Percentiles rank a stretch among this genome's conserved stretches.
Conservation (phyloP, 2,113 vertebrate species). For the Ophiodon elongatus region DNA sequence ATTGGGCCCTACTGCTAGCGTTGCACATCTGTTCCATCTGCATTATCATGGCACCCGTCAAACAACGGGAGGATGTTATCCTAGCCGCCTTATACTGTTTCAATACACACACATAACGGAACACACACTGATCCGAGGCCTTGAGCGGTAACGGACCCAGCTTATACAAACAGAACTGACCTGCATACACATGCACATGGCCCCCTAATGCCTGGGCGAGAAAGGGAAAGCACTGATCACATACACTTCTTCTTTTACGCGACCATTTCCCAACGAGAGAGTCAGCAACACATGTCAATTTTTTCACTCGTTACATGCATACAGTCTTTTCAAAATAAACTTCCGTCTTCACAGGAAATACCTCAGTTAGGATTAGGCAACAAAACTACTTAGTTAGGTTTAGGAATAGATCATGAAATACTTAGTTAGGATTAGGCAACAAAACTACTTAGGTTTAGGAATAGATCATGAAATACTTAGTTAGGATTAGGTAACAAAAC, state of each 20-base stretch:
- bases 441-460: no score
- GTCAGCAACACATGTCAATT: not conserved
- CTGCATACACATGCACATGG: not conserved
- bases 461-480: no score
- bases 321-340: not conserved
- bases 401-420: no score
- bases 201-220: not conserved
- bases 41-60: slow-evolving; percentile 23
- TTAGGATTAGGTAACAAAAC: no score
- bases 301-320: no score
- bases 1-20: not conserved
- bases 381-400: no score
- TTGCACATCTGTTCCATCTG: slow-evolving; percentile 5
- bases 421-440: no score
- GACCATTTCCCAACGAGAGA: not conserved
- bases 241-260: not conserved
- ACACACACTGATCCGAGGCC: slow-evolving; percentile 6
- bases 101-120: slow-evolving; percentile 18
- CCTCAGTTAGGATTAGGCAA: no score
- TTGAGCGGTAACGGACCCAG: not conserved
- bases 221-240: slow-evolving; percentile 10
- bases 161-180: slow-evolving; percentile 41
- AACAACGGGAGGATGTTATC: slow-evolving; percentile 26
- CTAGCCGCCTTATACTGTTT: slow-evolving; percentile 27
- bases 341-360: not conserved